These are phyloP conservation scores for Xerus inauris DNA, from an alignment of 2,113 vertebrate genomes.

Conservation along the genomic window DNA sequence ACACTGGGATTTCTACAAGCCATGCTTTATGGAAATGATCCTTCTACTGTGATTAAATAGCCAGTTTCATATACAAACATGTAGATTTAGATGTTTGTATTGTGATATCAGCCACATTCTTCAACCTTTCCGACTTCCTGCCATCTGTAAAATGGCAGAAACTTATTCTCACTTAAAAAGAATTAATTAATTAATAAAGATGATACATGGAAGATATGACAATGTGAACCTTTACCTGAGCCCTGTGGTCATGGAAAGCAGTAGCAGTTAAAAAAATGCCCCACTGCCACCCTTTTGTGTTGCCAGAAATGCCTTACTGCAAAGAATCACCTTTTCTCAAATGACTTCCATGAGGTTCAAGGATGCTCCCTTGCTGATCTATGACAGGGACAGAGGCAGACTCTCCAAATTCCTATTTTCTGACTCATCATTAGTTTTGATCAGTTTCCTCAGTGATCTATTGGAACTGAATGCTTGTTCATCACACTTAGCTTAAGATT, in stretches of 20 bases:
- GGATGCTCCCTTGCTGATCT: not conserved
- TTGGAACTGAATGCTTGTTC: not conserved
- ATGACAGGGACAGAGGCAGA: not conserved
- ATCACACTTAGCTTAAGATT: not conserved
- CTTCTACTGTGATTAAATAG: not conserved
- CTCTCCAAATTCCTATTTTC: not conserved
- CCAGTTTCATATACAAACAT: not conserved
- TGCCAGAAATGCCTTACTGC: not conserved
- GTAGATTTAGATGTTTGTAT: not conserved
- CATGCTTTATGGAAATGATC: not conserved
- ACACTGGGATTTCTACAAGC: constrained; percentile 50
- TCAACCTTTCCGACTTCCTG: not conserved
- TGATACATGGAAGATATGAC: not conserved
- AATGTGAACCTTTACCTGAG: not conserved
- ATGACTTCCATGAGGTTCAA: not conserved
- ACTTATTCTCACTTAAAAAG: not conserved
- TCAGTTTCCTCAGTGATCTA: not conserved
- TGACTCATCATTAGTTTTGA: not conserved
- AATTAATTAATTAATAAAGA: not conserved
- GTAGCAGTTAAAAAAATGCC: not conserved
- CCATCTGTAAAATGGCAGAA: not conserved
- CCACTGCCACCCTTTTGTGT: not conserved
- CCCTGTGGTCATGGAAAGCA: not conserved
- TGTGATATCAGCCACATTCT: not conserved
- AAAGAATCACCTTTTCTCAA: not conserved